Conservation (phyloP, 2,113 vertebrate species). For the Catharus minimus region DNA sequence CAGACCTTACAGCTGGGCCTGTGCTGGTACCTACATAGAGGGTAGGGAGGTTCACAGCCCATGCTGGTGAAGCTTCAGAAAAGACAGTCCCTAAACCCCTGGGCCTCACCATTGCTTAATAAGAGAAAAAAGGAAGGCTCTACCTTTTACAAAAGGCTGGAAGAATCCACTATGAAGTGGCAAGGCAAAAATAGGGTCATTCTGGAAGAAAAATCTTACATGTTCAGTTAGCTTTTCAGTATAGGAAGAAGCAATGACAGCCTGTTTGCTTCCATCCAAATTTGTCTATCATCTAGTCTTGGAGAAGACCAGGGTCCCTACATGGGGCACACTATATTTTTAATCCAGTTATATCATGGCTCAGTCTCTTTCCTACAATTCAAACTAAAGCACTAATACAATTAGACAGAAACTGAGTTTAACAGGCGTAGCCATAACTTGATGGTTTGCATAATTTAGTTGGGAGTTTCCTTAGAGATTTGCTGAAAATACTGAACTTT, state of each 20-base stretch:
- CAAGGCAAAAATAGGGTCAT: background rate
- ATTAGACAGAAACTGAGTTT: constrained; percentile 17
- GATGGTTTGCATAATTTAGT: constrained; percentile 11
- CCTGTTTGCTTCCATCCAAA: constrained; percentile 15
- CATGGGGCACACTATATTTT: constrained; percentile 28
- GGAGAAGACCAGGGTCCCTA: constrained; percentile 25
- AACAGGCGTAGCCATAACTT: constrained; percentile 23
- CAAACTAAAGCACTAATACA: constrained; percentile 15
- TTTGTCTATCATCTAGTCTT: constrained; percentile 27
- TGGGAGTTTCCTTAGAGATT: constrained; percentile 6
- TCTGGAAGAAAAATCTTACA: background rate
- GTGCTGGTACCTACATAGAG: background rate
- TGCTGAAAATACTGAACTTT: background rate
- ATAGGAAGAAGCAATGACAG: constrained; percentile 38
- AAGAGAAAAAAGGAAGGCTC: background rate
- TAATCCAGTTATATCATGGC: constrained; percentile 35
- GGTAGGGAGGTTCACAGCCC: fast-evolving
- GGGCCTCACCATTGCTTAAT: background rate
- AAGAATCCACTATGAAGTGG: background rate
- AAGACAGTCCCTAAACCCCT: background rate
- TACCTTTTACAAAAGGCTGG: background rate
- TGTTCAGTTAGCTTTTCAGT: background rate
- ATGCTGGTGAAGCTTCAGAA: background rate
- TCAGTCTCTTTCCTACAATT: background rate
- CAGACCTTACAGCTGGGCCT: background rate